A percentile compares a stretch with the other conserved stretches of the same genome.
Conservation (phyloP, 2,888 invertebrate genomes). For the Drosophila peninsularis region DNA sequence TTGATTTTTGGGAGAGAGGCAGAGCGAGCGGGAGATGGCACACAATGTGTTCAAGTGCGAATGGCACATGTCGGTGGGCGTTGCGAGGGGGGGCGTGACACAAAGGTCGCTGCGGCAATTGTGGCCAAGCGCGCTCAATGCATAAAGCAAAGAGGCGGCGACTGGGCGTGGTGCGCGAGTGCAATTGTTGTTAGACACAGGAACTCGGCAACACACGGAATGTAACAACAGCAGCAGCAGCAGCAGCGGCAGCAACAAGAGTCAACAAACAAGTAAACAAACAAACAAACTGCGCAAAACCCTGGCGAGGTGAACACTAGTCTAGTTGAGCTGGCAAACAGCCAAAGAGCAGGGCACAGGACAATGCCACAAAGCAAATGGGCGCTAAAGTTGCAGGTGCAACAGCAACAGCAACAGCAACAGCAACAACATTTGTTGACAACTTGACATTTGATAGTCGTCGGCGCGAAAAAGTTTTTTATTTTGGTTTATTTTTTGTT, state of each 20-base stretch:
- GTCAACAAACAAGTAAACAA: slow-evolving; percentile 43
- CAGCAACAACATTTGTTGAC: slow-evolving; percentile 28
- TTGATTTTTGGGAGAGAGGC: not conserved
- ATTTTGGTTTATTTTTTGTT: not conserved
- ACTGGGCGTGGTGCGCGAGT: slow-evolving; percentile 59
- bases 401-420: slow-evolving; percentile 27
- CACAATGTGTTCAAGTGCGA: not conserved
- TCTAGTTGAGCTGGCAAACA: slow-evolving; percentile 59
- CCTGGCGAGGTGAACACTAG: slow-evolving; percentile 41
- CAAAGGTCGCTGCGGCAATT: slow-evolving; percentile 35
- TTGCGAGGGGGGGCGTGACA: not conserved
- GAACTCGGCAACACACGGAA: slow-evolving; percentile 23
- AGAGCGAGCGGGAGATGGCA: not conserved
- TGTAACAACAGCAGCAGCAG: slow-evolving; percentile 28
- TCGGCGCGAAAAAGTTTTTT: slow-evolving; percentile 14
- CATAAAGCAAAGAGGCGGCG: slow-evolving; percentile 25
- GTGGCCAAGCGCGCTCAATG: slow-evolving; percentile 22
- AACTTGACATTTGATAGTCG: slow-evolving; percentile 52
- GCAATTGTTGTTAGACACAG: slow-evolving; percentile 61
- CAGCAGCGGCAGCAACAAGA: not conserved
- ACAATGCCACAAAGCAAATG: slow-evolving; percentile 46
- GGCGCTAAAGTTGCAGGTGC: slow-evolving; percentile 39
- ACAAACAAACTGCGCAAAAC: slow-evolving; percentile 44
- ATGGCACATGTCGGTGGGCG: slow-evolving; percentile 5
- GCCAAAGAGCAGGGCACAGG: slow-evolving; percentile 39